A percentile compares a stretch with the other conserved stretches of the same genome.
Evolutionary conservation across 2,888 invertebrate species (phyloP).

Genomic region (Caenorhabditis wallacei): DNA sequence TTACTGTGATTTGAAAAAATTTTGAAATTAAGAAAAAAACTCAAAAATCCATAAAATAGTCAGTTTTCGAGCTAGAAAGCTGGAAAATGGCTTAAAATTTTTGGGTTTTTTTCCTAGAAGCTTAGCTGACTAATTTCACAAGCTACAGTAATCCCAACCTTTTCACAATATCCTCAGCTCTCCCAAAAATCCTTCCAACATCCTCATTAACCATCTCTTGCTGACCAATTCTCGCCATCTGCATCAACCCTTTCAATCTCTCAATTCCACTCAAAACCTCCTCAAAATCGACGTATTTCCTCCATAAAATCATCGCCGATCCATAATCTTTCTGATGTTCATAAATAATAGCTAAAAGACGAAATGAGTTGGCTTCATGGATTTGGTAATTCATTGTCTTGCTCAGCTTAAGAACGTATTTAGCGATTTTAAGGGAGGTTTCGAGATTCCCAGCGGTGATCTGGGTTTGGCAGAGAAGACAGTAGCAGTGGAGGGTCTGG

Average conservation of each 20-base stretch:
- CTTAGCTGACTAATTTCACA: too few species aligned
- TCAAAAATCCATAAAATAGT: too few species aligned
- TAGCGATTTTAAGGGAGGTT: slow-evolving; percentile 58
- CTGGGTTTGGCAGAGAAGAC: slow-evolving; percentile 58
- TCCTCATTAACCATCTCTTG: slow-evolving; percentile 27
- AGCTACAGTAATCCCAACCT: too few species aligned
- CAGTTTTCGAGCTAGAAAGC: too few species aligned
- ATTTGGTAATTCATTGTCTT: neutral
- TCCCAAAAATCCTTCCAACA: slow-evolving; percentile 24
- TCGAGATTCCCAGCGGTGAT: slow-evolving; percentile 49
- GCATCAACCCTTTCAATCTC: slow-evolving; percentile 34
- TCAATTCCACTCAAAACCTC: slow-evolving; percentile 19
- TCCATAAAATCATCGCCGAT: slow-evolving; percentile 60
- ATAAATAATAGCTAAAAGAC: slow-evolving; percentile 64
- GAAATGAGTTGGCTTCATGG: slow-evolving; percentile 53
- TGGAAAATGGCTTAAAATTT: too few species aligned
- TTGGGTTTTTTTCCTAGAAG: too few species aligned
- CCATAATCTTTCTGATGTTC: slow-evolving; percentile 65
- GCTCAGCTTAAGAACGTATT: slow-evolving; percentile 30
- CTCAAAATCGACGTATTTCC: slow-evolving; percentile 49
- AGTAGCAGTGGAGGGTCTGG: slow-evolving; percentile 54
- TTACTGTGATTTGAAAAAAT: neutral
- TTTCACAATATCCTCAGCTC: slow-evolving; percentile 11
- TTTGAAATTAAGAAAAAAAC: too few species aligned
- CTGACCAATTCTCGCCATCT: slow-evolving; percentile 35